These are phyloP conservation scores for Epinephelus fuscoguttatus DNA, from an alignment of 2,113 vertebrate species.

Conservation along the genomic window DNA sequence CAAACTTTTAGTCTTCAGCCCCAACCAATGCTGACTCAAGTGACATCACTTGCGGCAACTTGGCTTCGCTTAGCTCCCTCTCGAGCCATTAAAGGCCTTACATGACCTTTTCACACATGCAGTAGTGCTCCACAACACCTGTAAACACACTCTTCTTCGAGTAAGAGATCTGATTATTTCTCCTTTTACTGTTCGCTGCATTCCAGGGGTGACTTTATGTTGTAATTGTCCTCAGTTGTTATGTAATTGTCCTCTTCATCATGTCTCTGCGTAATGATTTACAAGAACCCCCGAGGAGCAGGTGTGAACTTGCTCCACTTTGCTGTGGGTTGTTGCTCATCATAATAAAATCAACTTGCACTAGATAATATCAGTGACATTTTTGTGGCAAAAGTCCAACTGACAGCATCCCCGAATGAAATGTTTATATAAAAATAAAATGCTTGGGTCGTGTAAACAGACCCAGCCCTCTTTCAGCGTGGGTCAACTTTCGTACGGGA, in stretches of 20 bases:
- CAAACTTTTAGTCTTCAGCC: no score
- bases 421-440: conserved; percentile 15
- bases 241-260: background rate
- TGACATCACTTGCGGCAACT: background rate
- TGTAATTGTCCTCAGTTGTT: background rate
- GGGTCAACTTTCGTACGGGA: background rate
- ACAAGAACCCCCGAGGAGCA: background rate
- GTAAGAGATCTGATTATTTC: background rate
- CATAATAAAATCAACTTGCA: background rate
- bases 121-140: background rate
- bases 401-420: background rate
- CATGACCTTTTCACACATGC: background rate
- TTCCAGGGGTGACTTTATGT: background rate
- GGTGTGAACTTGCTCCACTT: background rate
- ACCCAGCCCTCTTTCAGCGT: background rate
- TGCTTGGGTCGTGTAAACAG: background rate
- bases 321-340: background rate
- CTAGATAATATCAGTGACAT: background rate
- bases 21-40: background rate
- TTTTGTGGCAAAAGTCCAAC: background rate
- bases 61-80: background rate
- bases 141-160: background rate
- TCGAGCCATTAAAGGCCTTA: background rate
- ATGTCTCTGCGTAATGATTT: background rate
- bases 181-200: background rate